Base-by-base conservation (phyloP, 2,888 invertebrate species). In the Latrodectus hesperus region DNA sequence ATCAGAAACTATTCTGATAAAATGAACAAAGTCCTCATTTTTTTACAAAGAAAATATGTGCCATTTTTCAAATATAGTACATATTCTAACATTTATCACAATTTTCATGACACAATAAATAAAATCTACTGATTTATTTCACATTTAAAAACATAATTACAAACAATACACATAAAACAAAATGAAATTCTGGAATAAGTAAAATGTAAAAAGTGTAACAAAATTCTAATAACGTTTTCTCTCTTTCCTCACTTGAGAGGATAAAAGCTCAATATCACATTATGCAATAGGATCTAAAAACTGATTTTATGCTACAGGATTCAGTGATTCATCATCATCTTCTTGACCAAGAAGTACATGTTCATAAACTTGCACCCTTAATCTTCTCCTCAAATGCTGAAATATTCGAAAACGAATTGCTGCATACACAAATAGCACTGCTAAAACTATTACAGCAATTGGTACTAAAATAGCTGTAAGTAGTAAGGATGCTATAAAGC, bases 281-380 rank as follows among this genome's bases (percentile, higher is more conserved):
- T 60, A 60, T 60, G 60, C n/a, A 60, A 60, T 60, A 60, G 10
- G 60, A 60, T 60, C 60, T 60, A 60, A 60, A 60, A n/a, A 60
- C 12, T 60, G 60, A 60, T 60, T 60, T 84, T 51, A 88, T 64
- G 80, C 88, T 14, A 88, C 80, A 22, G 88, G 88, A 80, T 88
- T 78, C 26, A 74, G 53, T 17, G 64, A 68, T 22, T 52, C 88
- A 60, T 78, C 76, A 68, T 88, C 88, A 64, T 87, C 86, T 49
- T 88, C 83, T 67, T 88, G 79, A 8, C 80, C 88, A 51, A 88
- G 55, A 49, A 80, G 84, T 1, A 88, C 88, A 67, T 88, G 88
- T 49, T 88, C 88, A 65, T 88, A 88, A 0, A 88, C 88, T 52
- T 88, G 88, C 6, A 88, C 88, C 64, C 88, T 53, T 12, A 88